These are phyloP conservation scores for Trypoxylon attenuatum DNA, from an alignment of 2,888 invertebrate genomes.

Conservation along the genomic window DNA sequence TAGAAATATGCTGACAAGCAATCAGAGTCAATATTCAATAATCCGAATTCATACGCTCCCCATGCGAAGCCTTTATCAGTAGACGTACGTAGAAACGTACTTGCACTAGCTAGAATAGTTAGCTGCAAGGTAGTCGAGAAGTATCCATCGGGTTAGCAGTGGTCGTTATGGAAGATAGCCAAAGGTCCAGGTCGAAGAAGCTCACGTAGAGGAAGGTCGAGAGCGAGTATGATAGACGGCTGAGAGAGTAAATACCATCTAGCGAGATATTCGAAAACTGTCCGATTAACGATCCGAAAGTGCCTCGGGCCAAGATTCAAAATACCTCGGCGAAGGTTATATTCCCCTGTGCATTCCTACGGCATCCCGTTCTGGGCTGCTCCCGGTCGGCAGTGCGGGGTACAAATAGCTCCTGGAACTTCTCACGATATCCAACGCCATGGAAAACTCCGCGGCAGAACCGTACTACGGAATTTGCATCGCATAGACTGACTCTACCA, in stretches of 20 bases:
- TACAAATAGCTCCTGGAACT: conserved; percentile 18
- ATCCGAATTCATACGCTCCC: too few species aligned
- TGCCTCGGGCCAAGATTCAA: conserved; percentile 48
- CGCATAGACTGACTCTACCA: too few species aligned
- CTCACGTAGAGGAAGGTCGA: too few species aligned
- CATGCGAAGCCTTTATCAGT: too few species aligned
- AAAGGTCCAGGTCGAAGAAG: too few species aligned
- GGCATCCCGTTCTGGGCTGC: conserved; percentile 20
- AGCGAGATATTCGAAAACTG: conserved; percentile 56
- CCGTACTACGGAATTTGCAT: conserved; percentile 39
- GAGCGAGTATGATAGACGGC: conserved; percentile 7
- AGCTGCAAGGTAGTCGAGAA: too few species aligned
- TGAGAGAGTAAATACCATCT: conserved; percentile 22
- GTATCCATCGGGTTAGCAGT: too few species aligned
- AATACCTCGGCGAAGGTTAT: conserved; percentile 53
- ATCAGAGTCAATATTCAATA: too few species aligned
- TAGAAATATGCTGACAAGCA: too few species aligned
- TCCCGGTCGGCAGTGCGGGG: too few species aligned
- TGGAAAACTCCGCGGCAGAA: conserved; percentile 40
- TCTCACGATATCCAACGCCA: conserved; percentile 36
- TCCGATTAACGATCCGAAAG: conserved; percentile 55
- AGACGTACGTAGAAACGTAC: too few species aligned
- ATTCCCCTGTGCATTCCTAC: conserved; percentile 41
- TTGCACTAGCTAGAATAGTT: not conserved
- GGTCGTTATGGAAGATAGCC: not conserved